Conservation (phyloP, 2,888 invertebrate genomes). For the Camptogramma bilineatum region DNA sequence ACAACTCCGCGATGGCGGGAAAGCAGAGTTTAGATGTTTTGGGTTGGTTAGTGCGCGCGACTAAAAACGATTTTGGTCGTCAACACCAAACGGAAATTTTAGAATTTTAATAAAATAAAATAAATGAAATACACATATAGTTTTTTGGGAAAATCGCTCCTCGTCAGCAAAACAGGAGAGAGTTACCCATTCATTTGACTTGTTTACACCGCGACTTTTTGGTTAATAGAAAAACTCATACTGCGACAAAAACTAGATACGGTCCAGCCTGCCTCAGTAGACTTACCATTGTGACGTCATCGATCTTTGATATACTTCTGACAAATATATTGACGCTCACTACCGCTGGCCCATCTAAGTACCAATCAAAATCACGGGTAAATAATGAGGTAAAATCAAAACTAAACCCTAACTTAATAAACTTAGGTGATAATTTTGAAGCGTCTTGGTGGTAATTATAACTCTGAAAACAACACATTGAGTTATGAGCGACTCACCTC, state of each 20-base stretch:
- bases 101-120: constrained; percentile 63
- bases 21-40: constrained; percentile 49
- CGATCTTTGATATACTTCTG: constrained; percentile 99
- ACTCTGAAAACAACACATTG: constrained; percentile 37
- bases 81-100: constrained; percentile 74
- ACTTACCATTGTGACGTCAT: constrained; percentile 99
- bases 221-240: constrained; percentile 60
- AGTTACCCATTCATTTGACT: constrained; percentile 85
- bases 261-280: constrained; percentile 74
- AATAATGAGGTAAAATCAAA: constrained; percentile 61
- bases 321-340: constrained; percentile 99
- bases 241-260: constrained; percentile 70
- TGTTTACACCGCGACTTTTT: constrained; percentile 63
- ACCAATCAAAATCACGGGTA: constrained; percentile 83
- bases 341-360: constrained; percentile 95
- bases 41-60: constrained; percentile 51
- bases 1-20: constrained; percentile 33
- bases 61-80: constrained; percentile 85
- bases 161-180: constrained; percentile 62
- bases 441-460: constrained; percentile 36
- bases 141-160: constrained; percentile 75
- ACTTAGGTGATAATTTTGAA: constrained; percentile 49
- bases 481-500: constrained; percentile 59
- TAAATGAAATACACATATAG: constrained; percentile 60
- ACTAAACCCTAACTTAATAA: constrained; percentile 67